Conservation (phyloP, 2,113 vertebrate species). For the Charina bottae region DNA sequence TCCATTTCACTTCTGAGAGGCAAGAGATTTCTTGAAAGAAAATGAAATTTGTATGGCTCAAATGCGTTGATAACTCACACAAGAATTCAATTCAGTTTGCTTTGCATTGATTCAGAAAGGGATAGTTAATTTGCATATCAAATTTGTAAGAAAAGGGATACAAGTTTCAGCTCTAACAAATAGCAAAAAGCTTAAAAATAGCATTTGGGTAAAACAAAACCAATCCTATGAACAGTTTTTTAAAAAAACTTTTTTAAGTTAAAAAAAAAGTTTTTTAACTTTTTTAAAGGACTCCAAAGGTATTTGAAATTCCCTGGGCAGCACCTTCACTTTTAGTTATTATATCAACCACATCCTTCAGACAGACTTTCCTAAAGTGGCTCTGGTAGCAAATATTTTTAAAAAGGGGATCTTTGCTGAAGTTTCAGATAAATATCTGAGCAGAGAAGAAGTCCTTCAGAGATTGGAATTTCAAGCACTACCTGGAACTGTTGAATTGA, state of each 20-base stretch:
- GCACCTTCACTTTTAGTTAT: not conserved
- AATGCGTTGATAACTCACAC: slow-evolving; percentile 41
- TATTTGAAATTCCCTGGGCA: not conserved
- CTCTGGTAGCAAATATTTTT: not conserved
- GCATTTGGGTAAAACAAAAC: slow-evolving; percentile 27
- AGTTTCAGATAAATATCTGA: not conserved
- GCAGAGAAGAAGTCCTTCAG: not conserved
- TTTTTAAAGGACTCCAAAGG: not conserved
- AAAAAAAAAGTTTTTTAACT: too few species aligned
- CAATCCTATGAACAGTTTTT: not conserved
- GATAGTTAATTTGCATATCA: slow-evolving; percentile 44
- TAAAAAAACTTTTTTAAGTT: too few species aligned
- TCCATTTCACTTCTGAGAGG: slow-evolving; percentile 69
- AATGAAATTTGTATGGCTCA: slow-evolving; percentile 49
- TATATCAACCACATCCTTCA: not conserved
- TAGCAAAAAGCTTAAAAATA: slow-evolving; percentile 18
- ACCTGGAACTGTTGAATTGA: too few species aligned
- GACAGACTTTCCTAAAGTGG: not conserved
- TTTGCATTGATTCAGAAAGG: slow-evolving; percentile 58
- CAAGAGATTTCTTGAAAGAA: slow-evolving; percentile 60
- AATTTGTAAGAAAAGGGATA: slow-evolving; percentile 57
- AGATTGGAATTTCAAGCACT: not conserved
- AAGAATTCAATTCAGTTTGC: slow-evolving; percentile 39
- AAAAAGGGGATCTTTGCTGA: not conserved
- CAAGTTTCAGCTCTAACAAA: slow-evolving; percentile 31